phyloP scores from a whole-genome alignment of 1,140 invertebrate genomes.

The Lanistes nyassanus region DNA sequence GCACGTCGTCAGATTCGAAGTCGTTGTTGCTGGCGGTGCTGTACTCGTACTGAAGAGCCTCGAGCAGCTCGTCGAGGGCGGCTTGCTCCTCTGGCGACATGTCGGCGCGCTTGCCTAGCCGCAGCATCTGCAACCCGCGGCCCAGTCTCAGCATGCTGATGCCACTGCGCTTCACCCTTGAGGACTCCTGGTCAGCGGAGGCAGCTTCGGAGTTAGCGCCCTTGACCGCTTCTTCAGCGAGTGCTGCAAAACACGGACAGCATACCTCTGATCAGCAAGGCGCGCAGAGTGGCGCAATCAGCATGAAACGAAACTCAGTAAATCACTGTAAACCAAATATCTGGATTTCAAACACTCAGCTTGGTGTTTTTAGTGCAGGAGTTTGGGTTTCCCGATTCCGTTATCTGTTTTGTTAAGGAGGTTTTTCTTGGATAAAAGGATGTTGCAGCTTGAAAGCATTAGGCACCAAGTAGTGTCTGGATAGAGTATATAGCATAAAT shows the following conservation, averaged over 20 bases:
- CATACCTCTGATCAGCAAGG: neutral
- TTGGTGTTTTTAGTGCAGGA: no score
- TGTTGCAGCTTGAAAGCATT: no score
- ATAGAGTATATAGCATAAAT: no score
- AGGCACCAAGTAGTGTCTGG: no score
- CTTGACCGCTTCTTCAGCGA: conserved; percentile 26
- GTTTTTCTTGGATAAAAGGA: no score
- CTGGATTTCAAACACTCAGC: no score
- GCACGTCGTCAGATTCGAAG: neutral
- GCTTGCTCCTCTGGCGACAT: conserved; percentile 9
- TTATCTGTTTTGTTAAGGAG: no score
- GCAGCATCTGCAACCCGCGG: conserved; percentile 54
- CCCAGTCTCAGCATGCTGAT: conserved; percentile 55
- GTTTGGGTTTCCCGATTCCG: no score
- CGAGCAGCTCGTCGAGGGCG: conserved; percentile 24
- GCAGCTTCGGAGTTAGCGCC: neutral
- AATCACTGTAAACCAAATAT: no score
- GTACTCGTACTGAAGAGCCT: conserved; percentile 18
- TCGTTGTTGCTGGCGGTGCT: no score
- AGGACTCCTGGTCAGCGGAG: conserved; percentile 20
- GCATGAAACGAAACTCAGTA: no score
- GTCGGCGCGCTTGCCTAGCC: conserved; percentile 41
- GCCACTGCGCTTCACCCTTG: conserved; percentile 45
- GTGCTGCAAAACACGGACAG: conserved; percentile 33
- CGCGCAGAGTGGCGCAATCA: no score